Base-by-base conservation (phyloP, 2,113 vertebrate genomes). In the Progne subis region DNA sequence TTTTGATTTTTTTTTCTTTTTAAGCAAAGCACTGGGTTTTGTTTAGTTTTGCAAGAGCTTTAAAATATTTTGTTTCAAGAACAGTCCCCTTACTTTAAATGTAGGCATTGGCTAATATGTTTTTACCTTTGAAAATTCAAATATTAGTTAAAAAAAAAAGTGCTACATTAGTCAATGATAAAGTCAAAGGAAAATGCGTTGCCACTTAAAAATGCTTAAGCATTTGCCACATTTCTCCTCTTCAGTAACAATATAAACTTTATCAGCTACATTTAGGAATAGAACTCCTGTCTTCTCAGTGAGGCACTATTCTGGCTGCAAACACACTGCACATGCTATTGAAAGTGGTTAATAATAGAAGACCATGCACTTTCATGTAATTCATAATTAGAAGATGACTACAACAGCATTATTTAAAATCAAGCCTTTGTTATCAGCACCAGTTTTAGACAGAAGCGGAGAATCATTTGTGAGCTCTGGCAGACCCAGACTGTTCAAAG, bases 401-500 rank as follows among this genome's bases (percentile, higher is more conserved):
- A 96, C 96, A 97, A 98, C 96, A 83, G 96, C 98, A 98, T 98
- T 97, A 97, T 96, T 97, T 97, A 98, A 98, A 98, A 98, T 96
- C 94, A 95, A 96, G 94, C 93, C 95, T 97, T 98, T 98, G 98
- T 98, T 98, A 98, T 98, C 97, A 96, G 97, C 95, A 96, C 95
- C 97, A 97, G 97, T 98, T 98, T 98, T 98, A 97, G 97, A 98
- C 98, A 98, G 97, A 97, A 95, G 96, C 97, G 84, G 95, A 97
- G 97, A 98, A 98, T 97, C 98, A 97, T 97, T 96, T 97, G 98
- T 98, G 98, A 98, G 98, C 98, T 97, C 98, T 97, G 96, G 98
- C 97, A 98, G 97, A 98, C 97, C 98, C 97, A 97, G 97, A 93
- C 98, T 98, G 98, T 98, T 98, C 98, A 98, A 98, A 98, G 98